These are phyloP conservation scores for Alosa sapidissima DNA, from an alignment of 2,797 vertebrate species.

Conservation along the genomic window DNA sequence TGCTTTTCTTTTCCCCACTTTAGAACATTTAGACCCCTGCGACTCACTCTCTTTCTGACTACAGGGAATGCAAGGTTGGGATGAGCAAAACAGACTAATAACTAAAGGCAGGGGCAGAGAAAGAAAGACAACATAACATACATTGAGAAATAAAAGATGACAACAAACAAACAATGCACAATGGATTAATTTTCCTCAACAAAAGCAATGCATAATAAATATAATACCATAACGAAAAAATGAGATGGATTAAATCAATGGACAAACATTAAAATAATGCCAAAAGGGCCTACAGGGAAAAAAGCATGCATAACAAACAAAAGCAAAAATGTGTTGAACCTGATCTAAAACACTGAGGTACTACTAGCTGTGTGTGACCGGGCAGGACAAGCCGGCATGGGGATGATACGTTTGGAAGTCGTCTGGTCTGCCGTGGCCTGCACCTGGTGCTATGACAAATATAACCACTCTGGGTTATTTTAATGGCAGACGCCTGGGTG, in stretches of 20 bases:
- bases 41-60: constrained; percentile 94
- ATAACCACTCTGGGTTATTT: not conserved
- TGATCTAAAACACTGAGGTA: not conserved
- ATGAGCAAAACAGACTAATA: constrained; percentile 74
- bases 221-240: constrained; percentile 61
- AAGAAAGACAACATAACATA: constrained; percentile 75
- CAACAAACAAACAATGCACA: constrained; percentile 28
- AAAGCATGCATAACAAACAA: constrained; percentile 56
- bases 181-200: constrained; percentile 46
- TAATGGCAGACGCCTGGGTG: not conserved
- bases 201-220: constrained; percentile 25
- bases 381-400: not conserved
- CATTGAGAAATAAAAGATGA: constrained; percentile 62
- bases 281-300: constrained; percentile 20
- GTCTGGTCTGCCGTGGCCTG: not conserved
- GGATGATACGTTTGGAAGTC: not conserved
- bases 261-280: constrained; percentile 34
- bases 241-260: constrained; percentile 55
- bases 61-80: constrained; percentile 82
- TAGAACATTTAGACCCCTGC: constrained; percentile 83
- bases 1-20: constrained; percentile 91
- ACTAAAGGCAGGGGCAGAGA: constrained; percentile 61
- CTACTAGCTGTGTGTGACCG: not conserved
- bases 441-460: constrained; percentile 14
- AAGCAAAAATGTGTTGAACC: constrained; percentile 41